A percentile compares a stretch with the other conserved stretches of the same genome.
phyloP scores from a whole-genome alignment of 2,888 invertebrate genomes.

The Mythimna pallens region DNA sequence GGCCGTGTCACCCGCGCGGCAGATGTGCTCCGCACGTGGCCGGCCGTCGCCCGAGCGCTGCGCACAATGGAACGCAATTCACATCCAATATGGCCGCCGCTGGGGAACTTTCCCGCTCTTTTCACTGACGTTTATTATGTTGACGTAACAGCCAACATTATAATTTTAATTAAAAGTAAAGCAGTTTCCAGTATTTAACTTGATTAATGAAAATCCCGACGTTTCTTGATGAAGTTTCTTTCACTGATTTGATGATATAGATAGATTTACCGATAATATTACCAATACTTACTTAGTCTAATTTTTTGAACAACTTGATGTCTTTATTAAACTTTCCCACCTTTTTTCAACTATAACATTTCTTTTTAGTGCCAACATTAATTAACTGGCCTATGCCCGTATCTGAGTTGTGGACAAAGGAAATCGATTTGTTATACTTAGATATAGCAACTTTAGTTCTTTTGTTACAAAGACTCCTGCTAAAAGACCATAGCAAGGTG shows the following conservation, averaged over 20 bases:
- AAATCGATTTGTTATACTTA: background rate
- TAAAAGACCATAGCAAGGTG: background rate
- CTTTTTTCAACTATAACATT: background rate
- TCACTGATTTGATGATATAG: slow-evolving; percentile 5
- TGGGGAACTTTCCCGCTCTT: slow-evolving; percentile 87
- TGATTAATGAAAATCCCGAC: slow-evolving; percentile 22
- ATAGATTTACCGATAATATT: background rate
- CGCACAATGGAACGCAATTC: slow-evolving; percentile 86
- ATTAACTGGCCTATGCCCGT: slow-evolving; percentile 1
- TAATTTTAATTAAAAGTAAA: slow-evolving; percentile 63
- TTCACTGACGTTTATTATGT: slow-evolving; percentile 72
- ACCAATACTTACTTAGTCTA: background rate
- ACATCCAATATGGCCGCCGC: slow-evolving; percentile 82
- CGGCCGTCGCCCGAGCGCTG: slow-evolving; percentile 73
- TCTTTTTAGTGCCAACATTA: background rate
- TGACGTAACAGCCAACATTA: slow-evolving; percentile 65
- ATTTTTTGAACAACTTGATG: background rate
- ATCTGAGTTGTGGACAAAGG: slow-evolving; percentile 1
- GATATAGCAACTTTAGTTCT: background rate
- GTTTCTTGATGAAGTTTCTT: slow-evolving; percentile 13
- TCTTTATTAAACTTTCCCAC: background rate
- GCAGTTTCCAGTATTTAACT: slow-evolving; percentile 36
- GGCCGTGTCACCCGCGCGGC: slow-evolving; percentile 75
- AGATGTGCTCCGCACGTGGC: slow-evolving; percentile 85
- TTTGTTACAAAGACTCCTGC: background rate